These are phyloP conservation scores for Galbula dea DNA, from an alignment of 2,113 vertebrate species.

Conservation along the genomic window DNA sequence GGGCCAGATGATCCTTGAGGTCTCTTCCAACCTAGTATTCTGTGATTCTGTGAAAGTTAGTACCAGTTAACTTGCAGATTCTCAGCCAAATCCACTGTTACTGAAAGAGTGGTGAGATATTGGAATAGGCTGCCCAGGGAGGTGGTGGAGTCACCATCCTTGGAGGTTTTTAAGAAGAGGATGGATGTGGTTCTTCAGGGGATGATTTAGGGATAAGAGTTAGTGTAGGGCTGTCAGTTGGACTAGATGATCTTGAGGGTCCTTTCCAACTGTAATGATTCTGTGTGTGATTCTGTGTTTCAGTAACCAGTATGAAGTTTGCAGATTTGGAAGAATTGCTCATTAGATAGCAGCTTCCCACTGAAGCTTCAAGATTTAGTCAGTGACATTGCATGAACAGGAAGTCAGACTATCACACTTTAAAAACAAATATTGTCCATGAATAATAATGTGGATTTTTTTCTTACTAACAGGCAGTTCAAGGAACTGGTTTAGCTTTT, in stretches of 20 bases:
- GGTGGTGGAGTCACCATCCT: no score
- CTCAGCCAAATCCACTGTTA: neutral
- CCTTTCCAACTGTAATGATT: no score
- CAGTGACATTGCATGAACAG: neutral
- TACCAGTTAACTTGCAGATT: neutral
- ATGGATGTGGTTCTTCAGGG: no score
- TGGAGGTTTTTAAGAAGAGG: no score
- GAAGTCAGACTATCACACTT: neutral
- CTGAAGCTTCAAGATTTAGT: neutral
- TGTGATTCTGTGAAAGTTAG: neutral
- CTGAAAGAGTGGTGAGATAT: no score
- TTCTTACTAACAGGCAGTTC: slow-evolving; percentile 81
- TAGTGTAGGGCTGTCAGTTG: no score
- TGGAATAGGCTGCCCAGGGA: no score
- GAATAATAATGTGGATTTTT: neutral
- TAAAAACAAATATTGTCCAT: neutral
- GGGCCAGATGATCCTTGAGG: neutral
- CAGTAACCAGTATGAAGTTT: neutral
- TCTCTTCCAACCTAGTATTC: neutral
- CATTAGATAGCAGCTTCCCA: neutral
- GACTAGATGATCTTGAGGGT: no score
- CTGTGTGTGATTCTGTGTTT: no score
- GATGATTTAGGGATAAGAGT: no score
- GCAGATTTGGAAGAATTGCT: neutral
- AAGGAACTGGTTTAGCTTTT: slow-evolving; percentile 95